A percentile compares a stretch with the other conserved stretches of the same genome.
These are phyloP conservation scores for Ophion slaviceki DNA, from an alignment of 2,888 invertebrate genomes.

Conservation along the genomic window DNA sequence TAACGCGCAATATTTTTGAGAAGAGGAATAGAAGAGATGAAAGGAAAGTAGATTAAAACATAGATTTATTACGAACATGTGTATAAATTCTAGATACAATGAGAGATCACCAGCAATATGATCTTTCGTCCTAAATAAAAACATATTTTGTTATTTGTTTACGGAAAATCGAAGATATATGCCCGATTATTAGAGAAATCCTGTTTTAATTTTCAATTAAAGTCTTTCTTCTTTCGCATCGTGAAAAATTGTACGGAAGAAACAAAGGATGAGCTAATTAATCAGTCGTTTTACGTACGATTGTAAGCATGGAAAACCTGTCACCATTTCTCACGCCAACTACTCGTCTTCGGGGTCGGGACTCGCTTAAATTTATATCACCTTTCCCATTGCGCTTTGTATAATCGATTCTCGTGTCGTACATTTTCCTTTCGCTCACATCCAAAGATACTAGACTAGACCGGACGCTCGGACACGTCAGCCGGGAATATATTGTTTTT, in stretches of 20 bases:
- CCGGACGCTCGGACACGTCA: conserved; percentile 47
- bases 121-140: conserved; percentile 39
- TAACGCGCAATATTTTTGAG: background rate
- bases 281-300: conserved; percentile 60
- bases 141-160: conserved; percentile 23
- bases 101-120: conserved; percentile 21
- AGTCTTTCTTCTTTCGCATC: background rate
- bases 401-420: conserved; percentile 4
- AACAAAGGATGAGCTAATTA: conserved; percentile 43
- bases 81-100: conserved; percentile 60
- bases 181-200: conserved; percentile 42
- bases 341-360: conserved; percentile 7
- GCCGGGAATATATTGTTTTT: conserved; percentile 18
- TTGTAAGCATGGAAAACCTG: conserved; percentile 59
- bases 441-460: conserved; percentile 52
- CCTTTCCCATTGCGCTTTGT: conserved; percentile 47
- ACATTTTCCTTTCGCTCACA: conserved; percentile 19
- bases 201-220: background rate
- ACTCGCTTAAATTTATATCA: conserved; percentile 52
- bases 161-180: conserved; percentile 39
- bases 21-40: background rate
- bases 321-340: conserved; percentile 2
- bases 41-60: conserved; percentile 40
- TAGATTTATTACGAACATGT: conserved; percentile 60
- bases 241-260: conserved; percentile 44